phyloP scores from a whole-genome alignment of 2,797 vertebrate species.

The Myripristis murdjan region DNA sequence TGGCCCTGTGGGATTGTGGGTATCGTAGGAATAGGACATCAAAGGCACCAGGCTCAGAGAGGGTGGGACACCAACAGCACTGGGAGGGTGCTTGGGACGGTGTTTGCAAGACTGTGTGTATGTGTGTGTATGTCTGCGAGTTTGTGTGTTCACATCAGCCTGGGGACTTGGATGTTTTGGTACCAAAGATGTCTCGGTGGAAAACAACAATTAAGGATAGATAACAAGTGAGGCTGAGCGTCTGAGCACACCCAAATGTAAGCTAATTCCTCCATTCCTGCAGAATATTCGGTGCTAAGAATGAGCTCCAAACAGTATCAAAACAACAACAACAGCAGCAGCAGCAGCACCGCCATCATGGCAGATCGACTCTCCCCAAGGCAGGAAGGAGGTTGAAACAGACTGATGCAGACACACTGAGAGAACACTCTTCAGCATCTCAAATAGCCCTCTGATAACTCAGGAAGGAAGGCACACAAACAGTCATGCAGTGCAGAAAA shows the following conservation, averaged over 20 bases:
- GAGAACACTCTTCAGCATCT: constrained; percentile 59
- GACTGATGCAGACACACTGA: constrained; percentile 52
- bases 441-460: constrained; percentile 64
- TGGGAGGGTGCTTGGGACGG: constrained; percentile 63
- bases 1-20: constrained; percentile 63
- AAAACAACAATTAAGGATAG: constrained; percentile 75
- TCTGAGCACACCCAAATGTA: constrained; percentile 43
- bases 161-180: constrained; percentile 63
- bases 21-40: constrained; percentile 67
- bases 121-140: constrained; percentile 5
- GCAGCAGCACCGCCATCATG: constrained; percentile 32
- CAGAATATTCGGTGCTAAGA: constrained; percentile 50
- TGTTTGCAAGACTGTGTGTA: constrained; percentile 52
- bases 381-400: constrained; percentile 42
- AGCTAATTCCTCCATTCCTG: constrained; percentile 56
- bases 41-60: constrained; percentile 61
- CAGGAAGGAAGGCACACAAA: background rate
- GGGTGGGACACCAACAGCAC: constrained; percentile 54
- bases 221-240: constrained; percentile 52
- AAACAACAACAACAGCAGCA: constrained; percentile 56
- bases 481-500: background rate
- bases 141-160: constrained; percentile 45
- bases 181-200: constrained; percentile 65
- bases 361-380: constrained; percentile 58
- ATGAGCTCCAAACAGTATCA: constrained; percentile 41